A percentile compares a stretch with the other conserved stretches of the same genome.
Evolutionary conservation across 2,797 vertebrate genomes (phyloP).

Genomic region (Mus spretus): DNA sequence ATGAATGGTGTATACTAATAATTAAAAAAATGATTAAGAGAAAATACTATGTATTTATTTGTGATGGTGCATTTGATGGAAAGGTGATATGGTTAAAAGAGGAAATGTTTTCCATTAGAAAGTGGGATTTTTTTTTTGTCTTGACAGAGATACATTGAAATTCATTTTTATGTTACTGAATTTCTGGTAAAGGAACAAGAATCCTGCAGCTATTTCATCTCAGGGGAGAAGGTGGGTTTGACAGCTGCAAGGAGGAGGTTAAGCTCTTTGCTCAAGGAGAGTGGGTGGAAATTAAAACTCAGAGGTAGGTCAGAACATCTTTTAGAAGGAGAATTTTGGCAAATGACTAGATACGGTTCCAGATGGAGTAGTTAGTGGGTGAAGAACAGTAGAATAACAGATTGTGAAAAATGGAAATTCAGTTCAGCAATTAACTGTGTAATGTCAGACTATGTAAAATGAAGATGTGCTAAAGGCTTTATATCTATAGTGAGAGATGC

Average conservation of each 20-base stretch:
- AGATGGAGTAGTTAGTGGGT: slow-evolving; percentile 30
- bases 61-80: slow-evolving; percentile 20
- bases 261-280: slow-evolving; percentile 42
- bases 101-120: slow-evolving; percentile 13
- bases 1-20: not conserved
- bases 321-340: slow-evolving; percentile 73
- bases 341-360: slow-evolving; percentile 65
- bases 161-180: slow-evolving; percentile 62
- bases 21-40: not conserved
- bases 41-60: not conserved
- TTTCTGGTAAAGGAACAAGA: slow-evolving; percentile 53
- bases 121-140: not conserved
- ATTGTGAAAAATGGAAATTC: not conserved
- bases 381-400: not conserved
- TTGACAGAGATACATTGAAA: slow-evolving; percentile 46
- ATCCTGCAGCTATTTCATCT: slow-evolving; percentile 44
- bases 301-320: slow-evolving; percentile 74
- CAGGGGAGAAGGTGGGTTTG: slow-evolving; percentile 45
- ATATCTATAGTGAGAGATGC: not conserved
- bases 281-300: slow-evolving; percentile 78
- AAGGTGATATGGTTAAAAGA: not conserved
- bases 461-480: not conserved
- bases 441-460: slow-evolving; percentile 19
- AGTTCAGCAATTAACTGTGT: slow-evolving; percentile 28
- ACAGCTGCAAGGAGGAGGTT: slow-evolving; percentile 64